Base-by-base conservation (phyloP, 2,113 vertebrate species). In the Festucalex cinctus region DNA sequence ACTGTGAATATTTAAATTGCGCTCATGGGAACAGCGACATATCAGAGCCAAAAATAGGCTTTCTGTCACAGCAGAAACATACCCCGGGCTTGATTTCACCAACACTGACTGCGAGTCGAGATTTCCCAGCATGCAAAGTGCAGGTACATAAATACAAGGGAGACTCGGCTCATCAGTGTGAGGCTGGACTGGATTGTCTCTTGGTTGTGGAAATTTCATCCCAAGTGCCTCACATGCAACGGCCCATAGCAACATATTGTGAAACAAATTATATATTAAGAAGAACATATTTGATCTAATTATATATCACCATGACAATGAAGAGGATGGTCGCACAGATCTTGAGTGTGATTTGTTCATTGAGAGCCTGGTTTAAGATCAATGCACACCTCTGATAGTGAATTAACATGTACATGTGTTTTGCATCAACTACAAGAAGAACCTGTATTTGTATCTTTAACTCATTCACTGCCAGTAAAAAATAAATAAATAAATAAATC, bases 1-100 rank as follows among this genome's bases (percentile, higher is more conserved):
- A 78, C 79, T 66, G 60, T 73, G 83, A 86, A 88, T 87, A 83
- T 86, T 71, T 78, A 62, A 83, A 87, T 85, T 76, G 68, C 64
- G 75, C 79, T 82, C 73, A 76, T 46, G 70, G 78, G 78, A 84
- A 73, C 71, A 60, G 75, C 77, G 8, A 59, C 68, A 71, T 73
- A 76, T 81, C 74, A 74, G 70, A 82, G 80, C 79, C 84, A 86
- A 75, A 79, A 83, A 68, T 65, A 62, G 60, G 61, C 53, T 69
- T 37, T 59, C 32, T 37, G 37, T 71, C 70, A 74, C 62, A 74
- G 80, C 78, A 77, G 81, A 80, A 80, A 80, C 70, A 70, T 65
- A 80, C 72, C 69, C 53, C 69, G 69, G 73, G 73, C 74, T 80
- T 82, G 82, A 87, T 86, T 81, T 41, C 37, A 26, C 59, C 20